Percentiles rank a stretch among this genome's conserved stretches.
Conservation (phyloP, 1,140 invertebrate species). For the Drosophila sturtevanti region DNA sequence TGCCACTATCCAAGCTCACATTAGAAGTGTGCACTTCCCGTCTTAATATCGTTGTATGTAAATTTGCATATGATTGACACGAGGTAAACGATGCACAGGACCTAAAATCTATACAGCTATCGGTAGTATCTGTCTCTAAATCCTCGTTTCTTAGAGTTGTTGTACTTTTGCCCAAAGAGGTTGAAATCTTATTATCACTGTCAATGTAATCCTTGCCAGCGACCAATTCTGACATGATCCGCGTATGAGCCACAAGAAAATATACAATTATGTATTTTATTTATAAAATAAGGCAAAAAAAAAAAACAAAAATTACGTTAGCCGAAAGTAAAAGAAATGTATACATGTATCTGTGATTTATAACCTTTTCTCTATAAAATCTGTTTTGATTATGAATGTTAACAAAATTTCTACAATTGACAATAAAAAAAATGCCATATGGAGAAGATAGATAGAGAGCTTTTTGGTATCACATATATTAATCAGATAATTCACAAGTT, state of each 20-base stretch:
- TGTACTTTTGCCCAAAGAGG: conserved; percentile 12
- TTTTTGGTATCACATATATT: no score
- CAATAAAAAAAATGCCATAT: not conserved
- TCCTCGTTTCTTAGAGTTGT: not conserved
- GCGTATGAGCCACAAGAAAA: conserved; percentile 13
- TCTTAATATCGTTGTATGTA: conserved; percentile 26
- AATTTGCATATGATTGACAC: conserved; percentile 32
- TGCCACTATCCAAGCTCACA: conserved; percentile 24
- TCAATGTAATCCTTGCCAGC: conserved; percentile 8
- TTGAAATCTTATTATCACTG: conserved; percentile 1
- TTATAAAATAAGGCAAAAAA: not conserved
- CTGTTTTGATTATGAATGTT: not conserved
- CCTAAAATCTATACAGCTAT: not conserved
- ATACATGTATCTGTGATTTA: not conserved
- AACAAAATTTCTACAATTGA: not conserved
- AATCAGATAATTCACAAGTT: no score
- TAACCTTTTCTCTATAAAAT: not conserved
- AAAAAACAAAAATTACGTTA: not conserved
- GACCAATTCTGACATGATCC: conserved; percentile 32
- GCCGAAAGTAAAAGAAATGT: not conserved
- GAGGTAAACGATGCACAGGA: conserved; percentile 36
- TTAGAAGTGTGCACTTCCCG: conserved; percentile 31
- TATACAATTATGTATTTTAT: not conserved
- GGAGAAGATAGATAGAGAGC: no score
- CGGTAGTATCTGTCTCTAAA: not conserved